These are phyloP conservation scores for Beris morrisii DNA, from an alignment of 2,888 invertebrate genomes.

Conservation along the genomic window DNA sequence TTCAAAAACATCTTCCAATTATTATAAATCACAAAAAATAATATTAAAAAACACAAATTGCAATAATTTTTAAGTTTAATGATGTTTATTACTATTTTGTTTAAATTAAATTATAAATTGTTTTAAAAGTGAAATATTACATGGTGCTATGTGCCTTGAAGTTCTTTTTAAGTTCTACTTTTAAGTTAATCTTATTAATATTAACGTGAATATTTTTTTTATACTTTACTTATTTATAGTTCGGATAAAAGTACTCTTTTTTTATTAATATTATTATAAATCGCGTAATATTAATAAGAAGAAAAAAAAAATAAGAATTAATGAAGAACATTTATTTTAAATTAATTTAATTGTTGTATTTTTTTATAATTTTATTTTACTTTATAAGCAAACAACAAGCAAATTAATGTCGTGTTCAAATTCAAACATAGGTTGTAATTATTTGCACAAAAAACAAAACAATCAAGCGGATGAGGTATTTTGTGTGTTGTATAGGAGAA, in stretches of 20 bases:
- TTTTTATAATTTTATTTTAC: too few relatives aligned
- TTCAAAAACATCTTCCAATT: slow-evolving; percentile 12
- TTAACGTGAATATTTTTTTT: background rate
- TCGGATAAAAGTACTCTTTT: too few relatives aligned
- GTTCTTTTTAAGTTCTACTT: background rate
- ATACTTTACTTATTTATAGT: background rate
- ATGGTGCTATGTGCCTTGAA: slow-evolving; percentile 35
- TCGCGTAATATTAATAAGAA: too few relatives aligned
- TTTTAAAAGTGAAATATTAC: slow-evolving; percentile 10
- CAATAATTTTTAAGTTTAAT: slow-evolving; percentile 35
- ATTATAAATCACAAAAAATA: slow-evolving; percentile 12
- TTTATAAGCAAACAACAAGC: too few relatives aligned
- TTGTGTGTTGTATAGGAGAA: too few relatives aligned
- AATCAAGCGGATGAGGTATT: too few relatives aligned
- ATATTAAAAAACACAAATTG: slow-evolving; percentile 34
- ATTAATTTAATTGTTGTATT: too few relatives aligned
- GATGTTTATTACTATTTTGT: slow-evolving; percentile 1
- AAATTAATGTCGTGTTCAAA: too few relatives aligned
- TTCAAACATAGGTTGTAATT: slow-evolving; percentile 5
- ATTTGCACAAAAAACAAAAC: slow-evolving; percentile 4
- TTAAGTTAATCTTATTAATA: background rate
- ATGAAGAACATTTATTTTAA: too few relatives aligned
- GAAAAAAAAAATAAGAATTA: too few relatives aligned
- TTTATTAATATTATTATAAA: too few relatives aligned
- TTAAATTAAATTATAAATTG: background rate